A percentile compares a stretch with the other conserved stretches of the same genome.
Conservation (phyloP, 2,888 invertebrate genomes). For the Heteromyza rotundicornis region DNA sequence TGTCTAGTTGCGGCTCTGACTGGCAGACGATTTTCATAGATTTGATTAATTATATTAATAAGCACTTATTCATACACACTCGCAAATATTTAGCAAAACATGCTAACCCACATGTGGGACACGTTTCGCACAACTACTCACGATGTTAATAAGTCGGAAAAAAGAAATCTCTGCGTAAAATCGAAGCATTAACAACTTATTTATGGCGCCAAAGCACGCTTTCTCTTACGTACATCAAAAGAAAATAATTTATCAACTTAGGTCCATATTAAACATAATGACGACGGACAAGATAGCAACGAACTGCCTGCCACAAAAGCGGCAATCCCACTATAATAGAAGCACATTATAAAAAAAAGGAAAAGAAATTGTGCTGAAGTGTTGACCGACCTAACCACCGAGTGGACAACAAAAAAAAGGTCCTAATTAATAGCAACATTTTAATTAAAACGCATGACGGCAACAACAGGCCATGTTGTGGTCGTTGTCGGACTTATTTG, state of each 20-base stretch:
- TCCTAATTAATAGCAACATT: constrained; percentile 39
- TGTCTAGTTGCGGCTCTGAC: too few species aligned
- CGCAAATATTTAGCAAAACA: too few species aligned
- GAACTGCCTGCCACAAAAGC: too few species aligned
- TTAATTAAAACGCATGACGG: constrained; percentile 34
- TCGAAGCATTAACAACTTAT: constrained; percentile 15
- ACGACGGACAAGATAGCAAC: not conserved
- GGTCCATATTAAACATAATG: constrained; percentile 43
- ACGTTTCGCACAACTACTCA: not conserved
- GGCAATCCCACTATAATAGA: too few species aligned
- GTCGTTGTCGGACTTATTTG: not conserved
- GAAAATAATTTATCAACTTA: constrained; percentile 51
- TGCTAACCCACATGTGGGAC: not conserved
- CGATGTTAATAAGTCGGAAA: not conserved
- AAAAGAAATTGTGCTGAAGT: constrained; percentile 5
- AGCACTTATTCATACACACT: constrained; percentile 29
- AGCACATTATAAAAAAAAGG: not conserved
- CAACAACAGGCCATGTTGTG: not conserved
- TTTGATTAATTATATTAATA: constrained; percentile 52
- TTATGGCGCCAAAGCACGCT: constrained; percentile 13
- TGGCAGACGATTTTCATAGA: too few species aligned
- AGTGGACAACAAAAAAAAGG: too few species aligned
- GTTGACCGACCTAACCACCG: too few species aligned
- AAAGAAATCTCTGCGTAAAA: not conserved
- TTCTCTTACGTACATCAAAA: constrained; percentile 34